phyloP scores from a whole-genome alignment of 53 echinoderm and acorn worm species.

The Pentamera pediparva region DNA sequence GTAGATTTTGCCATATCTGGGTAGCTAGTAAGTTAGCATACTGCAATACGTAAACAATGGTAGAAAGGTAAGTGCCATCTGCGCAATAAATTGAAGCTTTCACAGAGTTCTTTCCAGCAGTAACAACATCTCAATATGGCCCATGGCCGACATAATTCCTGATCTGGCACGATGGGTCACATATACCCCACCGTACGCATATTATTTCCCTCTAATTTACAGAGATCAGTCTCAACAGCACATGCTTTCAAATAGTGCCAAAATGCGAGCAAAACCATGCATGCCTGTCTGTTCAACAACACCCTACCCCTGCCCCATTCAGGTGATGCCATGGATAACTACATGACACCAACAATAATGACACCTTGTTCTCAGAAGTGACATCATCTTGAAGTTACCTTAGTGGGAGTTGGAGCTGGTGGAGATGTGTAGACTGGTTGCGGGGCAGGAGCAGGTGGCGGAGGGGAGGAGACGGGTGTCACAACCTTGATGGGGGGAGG shows the following conservation, averaged over 20 bases:
- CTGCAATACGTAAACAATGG: no score
- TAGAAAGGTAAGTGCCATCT: no score
- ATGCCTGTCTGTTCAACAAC: no score
- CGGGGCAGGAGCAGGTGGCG: background rate
- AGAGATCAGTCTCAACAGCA: background rate
- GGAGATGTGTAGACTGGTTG: conserved; percentile 28
- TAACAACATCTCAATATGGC: no score
- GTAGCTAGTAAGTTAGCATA: no score
- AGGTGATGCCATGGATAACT: background rate
- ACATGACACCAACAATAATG: background rate
- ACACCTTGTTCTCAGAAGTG: background rate
- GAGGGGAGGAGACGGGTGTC: background rate
- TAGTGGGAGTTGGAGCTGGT: conserved; percentile 27
- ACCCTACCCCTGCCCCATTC: background rate
- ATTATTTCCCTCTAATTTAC: background rate
- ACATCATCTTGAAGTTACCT: background rate
- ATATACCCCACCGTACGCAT: background rate
- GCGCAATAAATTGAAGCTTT: no score
- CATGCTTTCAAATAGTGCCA: no score
- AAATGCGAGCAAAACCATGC: no score
- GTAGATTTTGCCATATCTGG: no score
- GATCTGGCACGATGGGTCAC: no score
- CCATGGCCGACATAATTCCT: no score
- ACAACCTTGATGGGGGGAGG: background rate
- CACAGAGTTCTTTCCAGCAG: no score